These are phyloP conservation scores for Laticauda laticaudata DNA, from an alignment of 2,113 vertebrate genomes.

Conservation along the genomic window DNA sequence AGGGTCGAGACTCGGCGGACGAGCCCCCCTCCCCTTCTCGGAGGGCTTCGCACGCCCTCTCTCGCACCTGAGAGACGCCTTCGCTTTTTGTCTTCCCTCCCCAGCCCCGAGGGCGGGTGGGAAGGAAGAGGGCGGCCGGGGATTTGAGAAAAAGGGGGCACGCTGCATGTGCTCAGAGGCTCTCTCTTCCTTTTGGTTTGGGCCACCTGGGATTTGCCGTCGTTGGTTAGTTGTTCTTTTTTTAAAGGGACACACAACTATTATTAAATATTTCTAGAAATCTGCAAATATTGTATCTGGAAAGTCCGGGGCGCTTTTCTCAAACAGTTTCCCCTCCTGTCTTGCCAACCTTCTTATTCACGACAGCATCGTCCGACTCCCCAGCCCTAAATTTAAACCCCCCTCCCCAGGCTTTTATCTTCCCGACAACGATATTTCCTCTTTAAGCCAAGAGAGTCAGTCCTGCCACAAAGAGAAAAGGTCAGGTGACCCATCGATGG, in stretches of 20 bases:
- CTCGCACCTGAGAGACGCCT: background rate
- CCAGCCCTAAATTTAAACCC: background rate
- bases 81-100: background rate
- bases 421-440: background rate
- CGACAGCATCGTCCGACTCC: background rate
- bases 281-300: background rate
- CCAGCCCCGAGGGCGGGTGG: background rate
- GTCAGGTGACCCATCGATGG: background rate
- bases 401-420: background rate
- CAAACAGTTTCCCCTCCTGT: background rate
- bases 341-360: background rate
- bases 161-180: slow-evolving; percentile 17
- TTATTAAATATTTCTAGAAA: background rate
- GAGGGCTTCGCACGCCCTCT: background rate
- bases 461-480: background rate
- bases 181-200: background rate
- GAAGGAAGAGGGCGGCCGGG: no score
- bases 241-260: no score
- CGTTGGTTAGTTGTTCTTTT: background rate
- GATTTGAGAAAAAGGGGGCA: background rate
- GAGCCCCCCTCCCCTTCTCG: background rate
- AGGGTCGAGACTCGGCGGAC: background rate
- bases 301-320: background rate
- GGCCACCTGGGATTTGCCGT: background rate
- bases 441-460: background rate